Base-by-base conservation (phyloP, 1,140 invertebrate genomes). In the Melitaea cinxia region DNA sequence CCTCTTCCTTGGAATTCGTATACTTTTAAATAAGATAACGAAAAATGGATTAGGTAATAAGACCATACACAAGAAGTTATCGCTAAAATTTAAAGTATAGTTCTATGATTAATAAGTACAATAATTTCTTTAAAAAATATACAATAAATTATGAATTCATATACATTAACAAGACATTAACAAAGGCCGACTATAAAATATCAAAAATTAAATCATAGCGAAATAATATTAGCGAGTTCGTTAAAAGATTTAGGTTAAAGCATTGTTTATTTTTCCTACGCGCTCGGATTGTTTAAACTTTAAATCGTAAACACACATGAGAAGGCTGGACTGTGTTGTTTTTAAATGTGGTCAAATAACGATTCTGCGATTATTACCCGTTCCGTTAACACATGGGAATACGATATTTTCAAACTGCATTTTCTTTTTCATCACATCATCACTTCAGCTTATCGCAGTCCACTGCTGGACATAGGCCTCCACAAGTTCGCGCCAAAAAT, bases 281-380 rank as follows among this genome's bases (percentile, higher is more conserved):
- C 2, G 14, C 37, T 6, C 14, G 14, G 14, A 42, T 42, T 5
- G 14, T 19, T 42, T 42, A 6, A 42, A 42, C 17, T 17, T 7
- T 6, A 42, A 42, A 42, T 15, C 9, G 12, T 10, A 37, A 14
- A n/a, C 4, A 42, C 15, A 42, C 15, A 15, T 42, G 12, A 6
- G 15, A 39, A 39, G 37, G 15, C 17, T 17, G 15, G 15, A 17
- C 14, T 14, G 37, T 17, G 17, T 53, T 39, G 30, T 55, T 55
- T 39, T 55, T 37, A 39, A 42, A 55, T 55, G 19, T 14, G 17
- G 19, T 37, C 33, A 26, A 39, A 55, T 14, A 23, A 55, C 30
- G 35, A 35, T 15, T 35, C 7, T 23, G 28, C 4, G 6, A 15
- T 39, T 23, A 55, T n/a, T 5, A 4, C 6, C 2, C n/a, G 14